Evolutionary conservation across 2,797 vertebrate species (phyloP).

Genomic region (Lacerta agilis): DNA sequence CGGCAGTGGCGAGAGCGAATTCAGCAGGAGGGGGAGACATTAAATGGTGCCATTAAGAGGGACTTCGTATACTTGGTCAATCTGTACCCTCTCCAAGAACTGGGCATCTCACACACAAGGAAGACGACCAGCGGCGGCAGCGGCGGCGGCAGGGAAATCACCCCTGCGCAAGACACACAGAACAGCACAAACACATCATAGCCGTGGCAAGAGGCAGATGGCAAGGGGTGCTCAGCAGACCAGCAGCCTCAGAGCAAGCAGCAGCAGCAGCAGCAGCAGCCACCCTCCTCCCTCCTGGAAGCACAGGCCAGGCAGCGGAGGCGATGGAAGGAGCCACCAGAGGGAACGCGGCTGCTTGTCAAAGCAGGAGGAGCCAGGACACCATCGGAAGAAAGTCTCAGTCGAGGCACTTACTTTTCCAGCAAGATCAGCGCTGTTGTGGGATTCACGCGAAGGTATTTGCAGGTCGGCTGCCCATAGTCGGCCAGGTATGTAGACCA

Average conservation of each 20-base stretch:
- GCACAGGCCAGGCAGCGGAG: rapidly evolving
- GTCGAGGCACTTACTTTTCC: conserved; percentile 87
- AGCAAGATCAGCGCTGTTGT: conserved; percentile 89
- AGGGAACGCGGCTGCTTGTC: rapidly evolving
- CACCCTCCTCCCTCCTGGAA: neutral
- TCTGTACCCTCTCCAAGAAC: neutral
- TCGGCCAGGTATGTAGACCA: conserved; percentile 97
- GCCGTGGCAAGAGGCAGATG: too few species aligned
- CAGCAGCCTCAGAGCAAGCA: too few species aligned
- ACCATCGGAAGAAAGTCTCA: rapidly evolving
- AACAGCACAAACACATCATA: neutral
- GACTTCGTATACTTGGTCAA: neutral
- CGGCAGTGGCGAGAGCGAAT: neutral
- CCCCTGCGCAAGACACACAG: too few species aligned
- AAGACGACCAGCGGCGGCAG: rapidly evolving
- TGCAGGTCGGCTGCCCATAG: conserved; percentile 91
- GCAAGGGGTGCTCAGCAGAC: too few species aligned
- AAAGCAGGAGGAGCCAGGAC: neutral
- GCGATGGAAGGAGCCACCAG: rapidly evolving
- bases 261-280: too few species aligned
- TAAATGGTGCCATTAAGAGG: neutral
- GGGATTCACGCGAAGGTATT: conserved; percentile 94
- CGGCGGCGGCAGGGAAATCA: too few species aligned
- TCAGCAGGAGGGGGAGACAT: neutral
- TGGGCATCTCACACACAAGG: too few species aligned